Base-by-base conservation (phyloP, 2,888 invertebrate species). In the Lathronympha strigana region DNA sequence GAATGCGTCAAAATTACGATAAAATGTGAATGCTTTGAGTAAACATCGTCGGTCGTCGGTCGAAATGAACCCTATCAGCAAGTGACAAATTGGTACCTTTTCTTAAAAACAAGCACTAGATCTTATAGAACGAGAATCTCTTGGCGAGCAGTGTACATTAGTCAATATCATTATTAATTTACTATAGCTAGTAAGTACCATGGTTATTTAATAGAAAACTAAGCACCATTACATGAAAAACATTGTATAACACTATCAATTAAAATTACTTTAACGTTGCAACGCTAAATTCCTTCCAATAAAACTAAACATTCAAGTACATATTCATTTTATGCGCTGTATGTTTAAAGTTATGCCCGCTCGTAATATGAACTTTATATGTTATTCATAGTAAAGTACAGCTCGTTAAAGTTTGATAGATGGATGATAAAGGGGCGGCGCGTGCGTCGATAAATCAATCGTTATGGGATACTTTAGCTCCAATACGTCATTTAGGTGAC, bases 361-460 rank as follows among this genome's bases (percentile, higher is more conserved):
- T 25, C 21, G 47, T 54, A 54, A 53, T 17, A 33, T 19, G 53
- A 9, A 31, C 45, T 61, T 57, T 63, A 57, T 63, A 40, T 63
- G 49, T 50, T 57, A 43, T 57, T 63, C 50, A 53, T 66, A 61
- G 36, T 51, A 19, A 11, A 43, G 43, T 51, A 51, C 21, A 15
- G 61, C 57, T 58, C 67, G 58, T 63, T 61, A 87, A 83, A 80
- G 78, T 78, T 82, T 88, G 86, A 88, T 85, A 82, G 83, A 87
- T 88, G 83, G 84, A 77, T 81, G 84, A 86, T 89, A 87, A 86
- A 83, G 74, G 76, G 76, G 78, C 83, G 76, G 84, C 77, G 76
- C 80, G 75, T 76, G 69, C 49, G 71, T 67, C 75, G 60, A 82
- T 86, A 84, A 85, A 86, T 86, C 83, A 83, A 72, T 74, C 67